Base-by-base conservation (phyloP, 2,113 vertebrate species). In the Hoplias malabaricus region DNA sequence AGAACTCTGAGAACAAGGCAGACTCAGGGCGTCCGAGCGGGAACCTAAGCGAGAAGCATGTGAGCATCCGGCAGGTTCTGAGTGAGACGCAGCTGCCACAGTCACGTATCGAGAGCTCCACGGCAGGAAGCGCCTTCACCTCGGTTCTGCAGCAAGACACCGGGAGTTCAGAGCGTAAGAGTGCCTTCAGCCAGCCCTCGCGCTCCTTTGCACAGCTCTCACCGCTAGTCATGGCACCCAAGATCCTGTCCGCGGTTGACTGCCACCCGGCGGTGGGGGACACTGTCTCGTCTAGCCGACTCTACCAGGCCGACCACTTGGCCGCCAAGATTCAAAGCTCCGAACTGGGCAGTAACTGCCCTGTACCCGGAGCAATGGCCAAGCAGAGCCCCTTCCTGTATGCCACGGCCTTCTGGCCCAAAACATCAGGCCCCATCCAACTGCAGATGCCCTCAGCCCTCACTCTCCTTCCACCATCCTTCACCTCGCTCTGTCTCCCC, bases 351-450 rank as follows among this genome's bases (percentile, higher is more conserved):
- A 86, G 90, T 61, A 93, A 87, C 80, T 92, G 89, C 84, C 92
- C 91, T 0, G 92, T 93, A 36, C 93, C 83, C 27, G 90, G 84
- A 3, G 92, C 91, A 54, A 89, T 96, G 73, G 89, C 93, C 85
- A 98, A 98, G 83, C 96, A 97, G 89, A 96, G 92, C 85, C 96
- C 96, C 46, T 98, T 96, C 73, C 91, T 98, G 31, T 96, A 97
- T 80, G 82, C 94, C 34, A 96, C 96, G 3, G 86, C 96, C 65
- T 98, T 97, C 89, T 98, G 96, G 96, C 96, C 96, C 86, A 98
- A 98, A 88, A 93, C 88, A 84, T 92, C 95, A 0, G 94, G 92
- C 5, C 93, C 95, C 19, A 93, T 98, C 69, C 97, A 97, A 90
- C 86, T 99, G 33, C 96, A 96, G 89, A 91, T 98, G 91, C 95